Conservation (phyloP, 2,113 vertebrate genomes). For the Orycteropus afer region DNA sequence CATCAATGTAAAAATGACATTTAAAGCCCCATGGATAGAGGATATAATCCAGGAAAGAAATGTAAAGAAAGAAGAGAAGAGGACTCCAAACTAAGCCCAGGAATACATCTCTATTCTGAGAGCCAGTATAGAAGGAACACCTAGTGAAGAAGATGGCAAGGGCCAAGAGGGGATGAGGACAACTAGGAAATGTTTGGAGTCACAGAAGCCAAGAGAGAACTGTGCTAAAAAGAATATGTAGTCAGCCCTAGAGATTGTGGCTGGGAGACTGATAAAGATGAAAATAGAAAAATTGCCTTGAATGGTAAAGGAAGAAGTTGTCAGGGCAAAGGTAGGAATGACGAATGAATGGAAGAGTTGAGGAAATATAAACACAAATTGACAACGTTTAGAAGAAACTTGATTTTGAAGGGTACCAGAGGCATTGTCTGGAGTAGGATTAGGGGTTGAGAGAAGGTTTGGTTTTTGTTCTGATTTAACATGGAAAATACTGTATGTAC, state of each 20-base stretch:
- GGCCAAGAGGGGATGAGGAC: not conserved
- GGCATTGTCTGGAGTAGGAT: not conserved
- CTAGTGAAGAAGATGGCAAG: not conserved
- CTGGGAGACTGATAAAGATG: not conserved
- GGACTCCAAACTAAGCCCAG: not conserved
- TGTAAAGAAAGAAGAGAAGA: not conserved
- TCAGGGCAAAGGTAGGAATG: not conserved
- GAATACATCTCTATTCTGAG: not conserved
- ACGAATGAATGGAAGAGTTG: not conserved
- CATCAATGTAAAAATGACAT: not conserved
- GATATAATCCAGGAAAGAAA: not conserved
- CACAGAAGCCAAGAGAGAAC: not conserved
- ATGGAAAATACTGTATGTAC: not conserved
- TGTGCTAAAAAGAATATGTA: not conserved
- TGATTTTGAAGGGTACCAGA: not conserved
- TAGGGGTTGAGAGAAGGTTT: not conserved
- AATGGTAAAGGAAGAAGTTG: not conserved
- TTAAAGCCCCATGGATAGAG: not conserved
- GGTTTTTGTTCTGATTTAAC: not conserved
- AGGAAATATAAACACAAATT: not conserved
- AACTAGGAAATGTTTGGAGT: not conserved
- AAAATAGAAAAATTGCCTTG: not conserved
- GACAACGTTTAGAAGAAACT: not conserved
- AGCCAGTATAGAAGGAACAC: not conserved
- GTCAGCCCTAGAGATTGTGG: not conserved